These are phyloP conservation scores for Alsophila aescularia DNA, from an alignment of 2,888 invertebrate genomes.

Conservation along the genomic window DNA sequence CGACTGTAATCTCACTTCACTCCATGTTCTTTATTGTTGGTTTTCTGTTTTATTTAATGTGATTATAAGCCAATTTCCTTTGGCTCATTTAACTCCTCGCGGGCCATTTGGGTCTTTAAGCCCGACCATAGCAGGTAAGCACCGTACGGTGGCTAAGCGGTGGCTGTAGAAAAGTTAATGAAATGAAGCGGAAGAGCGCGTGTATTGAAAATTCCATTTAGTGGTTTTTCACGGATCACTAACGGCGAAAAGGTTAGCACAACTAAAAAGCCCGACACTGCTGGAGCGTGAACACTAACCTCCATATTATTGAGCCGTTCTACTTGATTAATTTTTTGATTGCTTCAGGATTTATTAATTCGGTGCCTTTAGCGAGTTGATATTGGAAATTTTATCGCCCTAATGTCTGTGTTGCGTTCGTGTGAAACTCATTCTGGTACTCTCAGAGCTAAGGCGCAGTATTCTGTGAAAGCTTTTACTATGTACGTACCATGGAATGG, in stretches of 20 bases:
- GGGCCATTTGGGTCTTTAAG: no score
- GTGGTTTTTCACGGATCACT: conserved; percentile 48
- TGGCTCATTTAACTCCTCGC: no score
- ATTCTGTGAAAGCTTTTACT: neutral
- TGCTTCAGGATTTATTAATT: conserved; percentile 33
- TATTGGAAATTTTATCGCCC: conserved; percentile 5
- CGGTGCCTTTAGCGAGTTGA: conserved; percentile 8
- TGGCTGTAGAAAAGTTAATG: no score
- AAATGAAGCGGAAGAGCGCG: conserved; percentile 36
- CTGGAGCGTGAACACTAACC: conserved; percentile 36
- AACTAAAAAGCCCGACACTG: conserved; percentile 34
- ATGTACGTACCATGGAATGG: no score
- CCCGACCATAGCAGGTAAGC: no score
- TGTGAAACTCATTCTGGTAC: neutral
- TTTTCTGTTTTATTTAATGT: conserved; percentile 5
- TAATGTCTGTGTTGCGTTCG: neutral
- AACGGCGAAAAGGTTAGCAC: conserved; percentile 40
- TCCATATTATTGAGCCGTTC: conserved; percentile 35
- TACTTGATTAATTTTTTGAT: conserved; percentile 39
- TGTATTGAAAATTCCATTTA: conserved; percentile 50
- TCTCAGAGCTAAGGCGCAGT: neutral
- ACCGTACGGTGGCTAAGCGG: no score
- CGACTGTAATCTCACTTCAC: conserved; percentile 7
- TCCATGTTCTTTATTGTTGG: no score
- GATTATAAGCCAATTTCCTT: conserved; percentile 29